Evolutionary conservation across 1,140 invertebrate genomes (phyloP).

Genomic region (Thereuonema tuberculata): DNA sequence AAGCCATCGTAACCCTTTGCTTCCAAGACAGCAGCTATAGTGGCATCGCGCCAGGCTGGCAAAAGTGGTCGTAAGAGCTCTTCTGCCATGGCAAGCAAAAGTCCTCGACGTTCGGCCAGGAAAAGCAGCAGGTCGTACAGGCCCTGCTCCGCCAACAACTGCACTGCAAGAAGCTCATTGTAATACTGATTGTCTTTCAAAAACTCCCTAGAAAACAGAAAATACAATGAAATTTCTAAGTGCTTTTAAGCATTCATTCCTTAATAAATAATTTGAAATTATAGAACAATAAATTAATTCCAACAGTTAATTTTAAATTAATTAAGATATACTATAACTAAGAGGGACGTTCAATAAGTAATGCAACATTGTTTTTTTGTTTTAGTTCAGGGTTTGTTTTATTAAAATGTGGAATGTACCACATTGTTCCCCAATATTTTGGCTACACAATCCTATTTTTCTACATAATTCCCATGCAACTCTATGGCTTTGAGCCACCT

Average conservation of each 20-base stretch:
- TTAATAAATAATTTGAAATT: not conserved
- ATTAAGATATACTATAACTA: not conserved
- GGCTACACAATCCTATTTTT: too few relatives aligned
- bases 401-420: too few relatives aligned
- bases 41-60: not conserved
- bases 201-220: constrained; percentile 40
- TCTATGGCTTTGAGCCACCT: too few relatives aligned
- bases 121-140: constrained; percentile 21
- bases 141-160: constrained; percentile 41
- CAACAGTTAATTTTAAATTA: not conserved
- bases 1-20: constrained; percentile 9
- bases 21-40: not conserved
- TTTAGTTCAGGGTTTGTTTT: not conserved
- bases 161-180: constrained; percentile 49
- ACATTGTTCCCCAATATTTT: too few relatives aligned
- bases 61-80: not conserved
- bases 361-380: not conserved
- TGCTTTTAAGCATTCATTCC: not conserved
- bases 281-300: not conserved
- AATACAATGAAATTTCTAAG: not conserved
- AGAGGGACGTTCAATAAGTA: not conserved
- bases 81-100: constrained; percentile 21
- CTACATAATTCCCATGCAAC: too few relatives aligned
- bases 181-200: constrained; percentile 50
- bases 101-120: constrained; percentile 24